Percentiles rank a stretch among this genome's conserved stretches.
Conservation (phyloP, 1,140 invertebrate species). For the Luehdorfia chinensis region DNA sequence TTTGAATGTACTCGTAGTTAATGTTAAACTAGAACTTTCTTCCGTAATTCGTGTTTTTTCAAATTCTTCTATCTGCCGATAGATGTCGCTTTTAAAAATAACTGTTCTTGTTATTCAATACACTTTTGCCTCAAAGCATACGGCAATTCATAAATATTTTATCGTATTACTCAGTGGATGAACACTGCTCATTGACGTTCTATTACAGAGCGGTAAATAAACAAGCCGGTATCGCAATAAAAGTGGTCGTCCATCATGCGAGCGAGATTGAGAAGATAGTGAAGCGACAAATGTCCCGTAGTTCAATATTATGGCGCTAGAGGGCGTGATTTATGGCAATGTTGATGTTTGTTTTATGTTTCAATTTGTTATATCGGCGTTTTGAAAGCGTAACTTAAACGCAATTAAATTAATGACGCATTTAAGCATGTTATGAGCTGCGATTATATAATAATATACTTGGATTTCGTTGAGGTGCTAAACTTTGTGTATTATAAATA, state of each 20-base stretch:
- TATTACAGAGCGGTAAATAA: slow-evolving; percentile 53
- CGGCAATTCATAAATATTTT: slow-evolving; percentile 46
- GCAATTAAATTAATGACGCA: background rate
- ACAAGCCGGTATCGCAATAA: slow-evolving; percentile 51
- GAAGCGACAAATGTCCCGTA: slow-evolving; percentile 42
- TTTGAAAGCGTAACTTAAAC: background rate
- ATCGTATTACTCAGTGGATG: slow-evolving; percentile 34
- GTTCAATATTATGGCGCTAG: slow-evolving; percentile 40
- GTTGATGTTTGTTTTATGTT: slow-evolving; percentile 30
- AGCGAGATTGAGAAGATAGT: slow-evolving; percentile 51
- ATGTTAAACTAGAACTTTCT: too few species aligned
- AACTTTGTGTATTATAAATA: too few species aligned
- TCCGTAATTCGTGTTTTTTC: too few species aligned
- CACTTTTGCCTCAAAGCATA: slow-evolving; percentile 19
- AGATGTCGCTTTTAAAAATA: slow-evolving; percentile 53
- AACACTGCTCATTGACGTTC: slow-evolving; percentile 49
- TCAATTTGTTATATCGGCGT: slow-evolving; percentile 10
- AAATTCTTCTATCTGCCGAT: slow-evolving; percentile 36
- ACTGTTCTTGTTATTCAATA: background rate
- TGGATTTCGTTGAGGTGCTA: too few species aligned
- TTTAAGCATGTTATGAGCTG: too few species aligned
- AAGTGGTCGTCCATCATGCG: slow-evolving; percentile 49
- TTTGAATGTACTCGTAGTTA: too few species aligned
- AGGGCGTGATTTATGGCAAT: slow-evolving; percentile 55
- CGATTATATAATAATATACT: background rate